These are phyloP conservation scores for Acrocephalus scirpaceus DNA, from an alignment of 2,797 vertebrate species.

Conservation along the genomic window DNA sequence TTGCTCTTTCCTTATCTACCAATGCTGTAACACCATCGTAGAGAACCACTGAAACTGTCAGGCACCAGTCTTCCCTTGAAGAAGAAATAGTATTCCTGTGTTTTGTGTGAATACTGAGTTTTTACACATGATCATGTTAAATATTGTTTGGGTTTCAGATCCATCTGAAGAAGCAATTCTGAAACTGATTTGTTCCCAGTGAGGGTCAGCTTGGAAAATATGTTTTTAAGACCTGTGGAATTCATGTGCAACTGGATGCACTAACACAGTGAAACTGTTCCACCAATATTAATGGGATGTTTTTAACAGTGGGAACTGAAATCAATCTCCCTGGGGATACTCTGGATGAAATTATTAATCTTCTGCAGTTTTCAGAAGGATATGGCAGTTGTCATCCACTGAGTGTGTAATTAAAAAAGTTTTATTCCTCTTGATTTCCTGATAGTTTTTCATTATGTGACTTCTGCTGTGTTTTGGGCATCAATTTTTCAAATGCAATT, in stretches of 20 bases:
- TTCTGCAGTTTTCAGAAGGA: neutral
- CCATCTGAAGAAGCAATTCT: neutral
- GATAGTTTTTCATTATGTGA: neutral
- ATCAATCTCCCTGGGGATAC: neutral
- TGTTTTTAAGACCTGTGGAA: neutral
- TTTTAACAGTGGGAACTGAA: neutral
- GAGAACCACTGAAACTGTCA: neutral
- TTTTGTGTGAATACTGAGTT: neutral
- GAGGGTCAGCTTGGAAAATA: neutral
- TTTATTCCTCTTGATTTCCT: neutral
- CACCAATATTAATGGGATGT: fast-evolving
- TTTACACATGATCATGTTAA: neutral
- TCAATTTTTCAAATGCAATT: neutral
- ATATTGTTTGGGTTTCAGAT: neutral
- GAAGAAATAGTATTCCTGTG: neutral
- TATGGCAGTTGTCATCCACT: neutral
- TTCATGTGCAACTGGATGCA: neutral
- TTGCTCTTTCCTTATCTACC: neutral
- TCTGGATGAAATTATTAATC: neutral
- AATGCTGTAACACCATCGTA: neutral
- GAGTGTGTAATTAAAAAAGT: neutral
- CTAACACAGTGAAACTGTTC: neutral
- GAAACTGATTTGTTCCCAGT: neutral
- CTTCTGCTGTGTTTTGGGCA: neutral
- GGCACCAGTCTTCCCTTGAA: neutral